Conservation (phyloP, 2,797 vertebrate genomes). For the Tauraco hartlaubi region DNA sequence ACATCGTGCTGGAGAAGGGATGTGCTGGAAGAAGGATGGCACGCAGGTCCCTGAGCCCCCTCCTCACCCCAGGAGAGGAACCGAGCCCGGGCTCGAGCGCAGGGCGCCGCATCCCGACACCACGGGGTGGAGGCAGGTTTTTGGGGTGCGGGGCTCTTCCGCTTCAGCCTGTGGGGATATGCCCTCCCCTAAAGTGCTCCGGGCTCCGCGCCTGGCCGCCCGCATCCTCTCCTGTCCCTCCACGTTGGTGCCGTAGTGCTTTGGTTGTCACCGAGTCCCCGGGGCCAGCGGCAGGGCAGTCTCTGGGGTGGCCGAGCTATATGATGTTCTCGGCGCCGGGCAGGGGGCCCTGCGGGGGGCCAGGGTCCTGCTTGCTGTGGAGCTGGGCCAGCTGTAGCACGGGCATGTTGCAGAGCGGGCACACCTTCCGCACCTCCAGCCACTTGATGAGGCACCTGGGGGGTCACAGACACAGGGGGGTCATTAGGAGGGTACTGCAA, state of each 20-base stretch:
- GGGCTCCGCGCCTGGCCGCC: constrained; percentile 59
- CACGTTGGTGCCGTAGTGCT: constrained; percentile 84
- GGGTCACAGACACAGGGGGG: background rate
- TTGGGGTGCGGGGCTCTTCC: background rate
- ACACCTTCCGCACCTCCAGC: constrained; percentile 98
- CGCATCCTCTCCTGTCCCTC: constrained; percentile 51
- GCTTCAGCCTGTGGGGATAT: background rate
- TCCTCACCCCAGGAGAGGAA: background rate
- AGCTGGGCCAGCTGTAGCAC: constrained; percentile 96
- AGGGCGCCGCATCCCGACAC: background rate
- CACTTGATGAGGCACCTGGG: constrained; percentile 97
- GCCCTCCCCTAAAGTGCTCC: constrained; percentile 85
- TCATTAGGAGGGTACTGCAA: too few species aligned
- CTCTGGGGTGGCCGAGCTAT: constrained; percentile 76
- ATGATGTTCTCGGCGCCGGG: constrained; percentile 94
- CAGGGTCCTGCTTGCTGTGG: constrained; percentile 83
- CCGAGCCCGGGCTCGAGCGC: background rate
- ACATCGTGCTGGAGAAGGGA: background rate
- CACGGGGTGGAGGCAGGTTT: background rate
- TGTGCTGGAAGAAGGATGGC: background rate
- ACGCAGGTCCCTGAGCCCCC: background rate
- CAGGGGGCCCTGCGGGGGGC: constrained; percentile 87
- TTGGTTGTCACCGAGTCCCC: constrained; percentile 83
- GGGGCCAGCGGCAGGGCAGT: background rate
- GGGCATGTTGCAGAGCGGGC: constrained; percentile 97